These are phyloP conservation scores for Poecilia velifera DNA, from an alignment of 2,797 vertebrate genomes.

Conservation along the genomic window DNA sequence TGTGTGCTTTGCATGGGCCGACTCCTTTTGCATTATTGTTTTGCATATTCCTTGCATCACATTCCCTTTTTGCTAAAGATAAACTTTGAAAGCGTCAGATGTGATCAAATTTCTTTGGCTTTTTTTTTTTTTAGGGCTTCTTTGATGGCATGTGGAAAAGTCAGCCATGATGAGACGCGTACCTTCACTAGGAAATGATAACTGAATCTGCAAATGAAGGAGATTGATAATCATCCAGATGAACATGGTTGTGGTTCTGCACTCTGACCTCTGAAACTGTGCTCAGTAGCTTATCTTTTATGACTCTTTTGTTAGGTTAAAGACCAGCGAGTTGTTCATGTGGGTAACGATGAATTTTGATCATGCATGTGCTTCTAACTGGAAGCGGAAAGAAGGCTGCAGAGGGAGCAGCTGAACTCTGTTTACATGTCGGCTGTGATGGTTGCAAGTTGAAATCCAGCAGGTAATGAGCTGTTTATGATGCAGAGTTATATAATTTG, in stretches of 20 bases:
- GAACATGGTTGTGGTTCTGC: slow-evolving; percentile 7
- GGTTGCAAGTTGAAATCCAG: slow-evolving; percentile 7
- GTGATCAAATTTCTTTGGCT: neutral
- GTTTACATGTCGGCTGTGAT: slow-evolving; percentile 1
- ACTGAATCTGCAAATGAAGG: neutral
- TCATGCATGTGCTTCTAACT: slow-evolving; percentile 3
- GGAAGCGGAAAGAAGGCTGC: neutral
- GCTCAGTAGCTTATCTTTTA: slow-evolving; percentile 25
- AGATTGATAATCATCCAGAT: slow-evolving; percentile 2
- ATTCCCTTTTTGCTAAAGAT: neutral
- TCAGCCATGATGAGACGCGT: neutral
- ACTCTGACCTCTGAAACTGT: neutral
- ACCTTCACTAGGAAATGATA: neutral
- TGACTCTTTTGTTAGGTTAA: slow-evolving; percentile 12
- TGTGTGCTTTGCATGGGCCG: slow-evolving; percentile 55
- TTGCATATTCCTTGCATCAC: neutral
- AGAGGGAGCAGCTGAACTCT: neutral
- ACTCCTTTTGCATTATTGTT: slow-evolving; percentile 58
- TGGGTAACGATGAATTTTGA: slow-evolving; percentile 5
- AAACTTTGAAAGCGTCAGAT: neutral
- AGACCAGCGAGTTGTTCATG: neutral
- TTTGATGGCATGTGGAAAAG: neutral
- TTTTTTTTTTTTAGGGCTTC: neutral
- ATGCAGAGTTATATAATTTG: slow-evolving; percentile 1
- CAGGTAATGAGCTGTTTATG: neutral